A percentile compares a stretch with the other conserved stretches of the same genome.
phyloP scores from a whole-genome alignment of 92 coral and sea anemone genomes.

The Ricordea florida region DNA sequence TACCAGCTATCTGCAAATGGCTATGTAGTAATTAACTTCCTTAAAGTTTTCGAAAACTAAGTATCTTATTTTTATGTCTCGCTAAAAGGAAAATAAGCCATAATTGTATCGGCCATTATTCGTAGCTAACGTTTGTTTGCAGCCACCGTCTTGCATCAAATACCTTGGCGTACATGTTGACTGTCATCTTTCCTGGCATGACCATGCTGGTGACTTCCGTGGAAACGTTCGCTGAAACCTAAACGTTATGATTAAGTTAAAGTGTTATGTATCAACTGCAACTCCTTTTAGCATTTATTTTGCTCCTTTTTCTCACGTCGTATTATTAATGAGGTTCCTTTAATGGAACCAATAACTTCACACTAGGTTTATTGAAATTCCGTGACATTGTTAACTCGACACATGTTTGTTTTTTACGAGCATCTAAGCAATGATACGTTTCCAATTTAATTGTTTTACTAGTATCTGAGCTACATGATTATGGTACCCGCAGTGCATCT shows the following conservation, averaged over 20 bases:
- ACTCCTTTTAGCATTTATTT: background rate
- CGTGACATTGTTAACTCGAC: background rate
- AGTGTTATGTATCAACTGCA: background rate
- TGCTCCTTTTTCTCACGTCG: background rate
- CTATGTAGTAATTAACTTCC: background rate
- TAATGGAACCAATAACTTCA: no score
- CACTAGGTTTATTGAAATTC: background rate
- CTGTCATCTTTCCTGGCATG: background rate
- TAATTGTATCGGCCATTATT: background rate
- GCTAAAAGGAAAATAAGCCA: no score
- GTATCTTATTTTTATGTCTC: slow-evolving; percentile 1
- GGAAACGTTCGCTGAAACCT: background rate
- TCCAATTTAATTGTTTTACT: background rate
- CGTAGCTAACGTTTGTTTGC: background rate
- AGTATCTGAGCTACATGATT: background rate
- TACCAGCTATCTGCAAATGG: slow-evolving; percentile 1
- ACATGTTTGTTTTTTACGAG: no score
- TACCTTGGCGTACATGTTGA: background rate
- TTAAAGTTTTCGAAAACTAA: no score
- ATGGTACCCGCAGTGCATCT: background rate
- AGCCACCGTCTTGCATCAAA: background rate
- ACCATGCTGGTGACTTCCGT: no score
- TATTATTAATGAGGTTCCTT: background rate
- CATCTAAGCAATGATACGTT: background rate
- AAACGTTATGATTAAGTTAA: background rate